Conservation (phyloP, 2,797 vertebrate species). For the Chrosomus eos region DNA sequence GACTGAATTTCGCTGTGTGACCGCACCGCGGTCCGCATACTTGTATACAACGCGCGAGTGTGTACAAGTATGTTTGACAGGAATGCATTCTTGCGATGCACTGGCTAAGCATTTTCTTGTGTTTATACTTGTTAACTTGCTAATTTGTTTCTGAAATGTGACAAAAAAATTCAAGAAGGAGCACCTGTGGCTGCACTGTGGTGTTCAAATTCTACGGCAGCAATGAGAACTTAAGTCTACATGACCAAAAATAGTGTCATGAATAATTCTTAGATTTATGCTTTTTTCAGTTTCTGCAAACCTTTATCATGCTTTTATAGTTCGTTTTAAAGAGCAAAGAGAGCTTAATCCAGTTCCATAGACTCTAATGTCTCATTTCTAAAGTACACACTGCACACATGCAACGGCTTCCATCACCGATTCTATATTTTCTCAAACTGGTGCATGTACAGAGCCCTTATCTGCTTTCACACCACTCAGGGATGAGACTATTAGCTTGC, state of each 20-base stretch:
- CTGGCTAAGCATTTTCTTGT: not conserved
- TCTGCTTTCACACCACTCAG: constrained; percentile 19
- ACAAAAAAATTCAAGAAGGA: not conserved
- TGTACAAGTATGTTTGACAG: not conserved
- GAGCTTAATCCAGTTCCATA: not conserved
- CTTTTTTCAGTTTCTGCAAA: not conserved
- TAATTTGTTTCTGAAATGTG: not conserved
- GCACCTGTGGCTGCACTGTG: not conserved
- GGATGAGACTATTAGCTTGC: constrained; percentile 22
- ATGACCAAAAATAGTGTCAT: not conserved
- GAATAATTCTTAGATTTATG: not conserved
- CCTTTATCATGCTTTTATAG: not conserved
- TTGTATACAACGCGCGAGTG: too few relatives aligned
- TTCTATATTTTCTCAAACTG: constrained; percentile 26
- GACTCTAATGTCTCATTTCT: not conserved
- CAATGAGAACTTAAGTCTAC: not conserved
- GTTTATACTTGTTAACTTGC: not conserved
- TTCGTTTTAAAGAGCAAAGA: not conserved
- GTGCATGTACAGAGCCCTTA: not conserved
- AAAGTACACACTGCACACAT: not conserved
- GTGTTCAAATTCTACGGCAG: not conserved
- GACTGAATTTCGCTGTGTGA: not conserved
- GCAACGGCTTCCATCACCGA: not conserved
- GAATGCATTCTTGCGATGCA: not conserved
- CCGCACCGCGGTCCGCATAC: too few relatives aligned